Base-by-base conservation (phyloP, 2,113 vertebrate species). In the Tetraodon nigroviridis region DNA sequence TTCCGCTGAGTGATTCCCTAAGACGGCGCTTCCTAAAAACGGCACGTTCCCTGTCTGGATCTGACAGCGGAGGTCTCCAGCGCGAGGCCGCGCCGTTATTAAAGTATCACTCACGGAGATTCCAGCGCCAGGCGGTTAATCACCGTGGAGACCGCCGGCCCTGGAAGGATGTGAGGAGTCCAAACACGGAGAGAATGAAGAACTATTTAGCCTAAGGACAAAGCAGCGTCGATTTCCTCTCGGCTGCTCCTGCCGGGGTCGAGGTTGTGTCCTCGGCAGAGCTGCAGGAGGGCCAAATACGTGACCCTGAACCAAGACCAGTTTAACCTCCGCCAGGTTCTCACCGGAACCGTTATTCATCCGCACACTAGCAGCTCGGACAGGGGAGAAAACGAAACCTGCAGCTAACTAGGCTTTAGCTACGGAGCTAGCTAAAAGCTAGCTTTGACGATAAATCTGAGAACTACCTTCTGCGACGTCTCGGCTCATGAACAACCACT, bases 101-200 rank as follows among this genome's bases (percentile, higher is more conserved):
- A 84, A 89, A 87, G 84, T 85, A 87, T 90, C 80, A 83, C 76
- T 80, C 81, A 80, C 71, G 84, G 59, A 63, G 74, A 85, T 85
- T 87, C 85, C 79, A 84, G 69, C 73, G 73, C 76, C 58, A 67
- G 74, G 74, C 69, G 81, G 75, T 87, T 84, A 80, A 86, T 85
- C 84, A 89, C 73, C 66, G 49, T 71, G 75, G 67, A 80, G 15
- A 48, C 58, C 66, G 27, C 76, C 71, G 51, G 69, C 53, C 67
- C 71, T 37, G 47, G 71, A 71, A 78, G 76, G 75, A 60, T 67
- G 84, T 79, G 75, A 76, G 76, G 82, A 83, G 83, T 83, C 74
- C 87, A 82, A 11, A 80, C 75, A 63, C 8, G 40, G 74, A 61
- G 57, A 72, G 63, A 67, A 61, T 51, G 69, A 86, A 79, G 71